Base-by-base conservation (phyloP, 1,140 invertebrate genomes). In the Leptopilina clavipes region DNA sequence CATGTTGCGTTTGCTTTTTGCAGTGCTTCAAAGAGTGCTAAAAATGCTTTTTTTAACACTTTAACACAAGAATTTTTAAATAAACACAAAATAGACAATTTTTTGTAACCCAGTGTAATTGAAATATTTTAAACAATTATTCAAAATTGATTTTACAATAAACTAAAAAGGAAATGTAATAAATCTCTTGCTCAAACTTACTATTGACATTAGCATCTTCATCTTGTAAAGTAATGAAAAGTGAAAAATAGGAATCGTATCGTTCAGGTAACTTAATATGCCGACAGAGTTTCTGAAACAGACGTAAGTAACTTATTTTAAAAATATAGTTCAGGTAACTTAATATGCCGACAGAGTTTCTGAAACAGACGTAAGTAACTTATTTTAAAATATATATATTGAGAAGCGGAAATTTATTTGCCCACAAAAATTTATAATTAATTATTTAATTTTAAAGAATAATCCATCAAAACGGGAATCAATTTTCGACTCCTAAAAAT, bases 171-270 rank as follows among this genome's bases (percentile, higher is more conserved):
- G 25, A 6, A 12, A 75, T 40, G n/a, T 52, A 19, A 72, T 2
- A 54, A 52, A 71, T 70, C 65, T 70, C 8, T 31, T 56, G 0
- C 71, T 65, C 65, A 54, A 78, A 84, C 78, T 89, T 90, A 94
- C 93, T 91, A 80, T 91, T 93, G 82, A 93, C 89, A 86, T 94
- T 93, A 83, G 93, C 93, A 84, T 93, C 94, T 43, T 94, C 93
- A 83, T 96, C 94, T 86, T 94, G 94, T 84, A 93, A 93, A 80
- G 97, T 93, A 70, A 98, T 90, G 90, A 94, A 98, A 56, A 99
- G 91, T 76, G 96, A 95, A 93, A 98, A 98, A 90, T 97, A 98
- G 83, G 94, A 94, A 73, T 94, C 91, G 89, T 95, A 93, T 83
- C 97, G 93, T 77, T 93, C 92, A 77, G 95, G 92, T 79, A 98